Conservation (phyloP, 1,140 invertebrate species). For the Pollicipes pollicipes region DNA sequence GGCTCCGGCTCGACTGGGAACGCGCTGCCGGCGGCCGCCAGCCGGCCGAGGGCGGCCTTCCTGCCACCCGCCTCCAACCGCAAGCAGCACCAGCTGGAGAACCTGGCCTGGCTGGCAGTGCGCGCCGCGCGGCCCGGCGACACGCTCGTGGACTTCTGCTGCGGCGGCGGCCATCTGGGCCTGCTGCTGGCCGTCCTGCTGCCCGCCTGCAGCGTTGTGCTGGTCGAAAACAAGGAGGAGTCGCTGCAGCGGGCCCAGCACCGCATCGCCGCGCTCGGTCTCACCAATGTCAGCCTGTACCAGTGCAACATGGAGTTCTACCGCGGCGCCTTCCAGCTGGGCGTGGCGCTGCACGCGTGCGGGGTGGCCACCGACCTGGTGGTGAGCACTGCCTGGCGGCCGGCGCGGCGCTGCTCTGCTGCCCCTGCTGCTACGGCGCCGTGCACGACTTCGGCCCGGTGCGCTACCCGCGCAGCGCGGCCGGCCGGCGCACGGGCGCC, state of each 20-base stretch:
- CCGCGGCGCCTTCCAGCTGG: conserved; percentile 46
- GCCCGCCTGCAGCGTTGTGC: conserved; percentile 38
- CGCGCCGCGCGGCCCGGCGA: conserved; percentile 25
- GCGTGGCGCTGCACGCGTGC: conserved; percentile 78
- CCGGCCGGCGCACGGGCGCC: conserved; percentile 38
- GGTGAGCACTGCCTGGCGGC: conserved; percentile 56
- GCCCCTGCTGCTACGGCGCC: conserved; percentile 87
- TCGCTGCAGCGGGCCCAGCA: conserved; percentile 55
- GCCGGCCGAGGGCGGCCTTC: conserved; percentile 57
- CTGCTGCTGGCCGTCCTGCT: conserved; percentile 63
- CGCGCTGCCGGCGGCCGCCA: conserved; percentile 45
- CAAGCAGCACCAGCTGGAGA: conserved; percentile 79
- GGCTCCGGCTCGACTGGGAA: conserved; percentile 33
- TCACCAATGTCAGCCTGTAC: conserved; percentile 60
- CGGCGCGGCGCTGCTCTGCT: conserved; percentile 66
- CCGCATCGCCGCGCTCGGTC: conserved; percentile 42
- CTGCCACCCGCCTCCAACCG: conserved; percentile 46
- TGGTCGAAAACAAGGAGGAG: conserved; percentile 85
- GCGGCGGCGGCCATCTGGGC: conserved; percentile 79
- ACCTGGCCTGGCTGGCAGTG: conserved; percentile 53
- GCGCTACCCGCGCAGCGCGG: conserved; percentile 38
- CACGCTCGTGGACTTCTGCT: conserved; percentile 83
- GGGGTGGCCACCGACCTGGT: conserved; percentile 87
- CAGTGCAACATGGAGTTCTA: conserved; percentile 54
- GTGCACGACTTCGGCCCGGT: conserved; percentile 41